Conservation (phyloP, 2,113 vertebrate species). For the Aphyosemion australe region DNA sequence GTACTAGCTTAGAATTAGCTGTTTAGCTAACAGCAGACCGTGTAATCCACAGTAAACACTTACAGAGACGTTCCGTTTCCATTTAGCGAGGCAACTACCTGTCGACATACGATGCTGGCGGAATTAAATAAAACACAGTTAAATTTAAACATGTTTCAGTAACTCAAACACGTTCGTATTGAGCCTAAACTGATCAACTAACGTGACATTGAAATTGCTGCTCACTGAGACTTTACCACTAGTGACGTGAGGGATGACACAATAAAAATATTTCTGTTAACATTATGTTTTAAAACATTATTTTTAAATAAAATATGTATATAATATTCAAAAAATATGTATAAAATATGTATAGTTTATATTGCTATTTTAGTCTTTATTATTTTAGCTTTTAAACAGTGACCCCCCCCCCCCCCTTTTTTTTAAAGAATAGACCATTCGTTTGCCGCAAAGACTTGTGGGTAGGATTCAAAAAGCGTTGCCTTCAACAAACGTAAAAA, state of each 20-base stretch:
- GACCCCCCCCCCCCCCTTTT: not conserved
- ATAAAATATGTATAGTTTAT: rapidly evolving
- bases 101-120: slow-evolving; percentile 45
- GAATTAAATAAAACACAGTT: slow-evolving; percentile 44
- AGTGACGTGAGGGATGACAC: not conserved
- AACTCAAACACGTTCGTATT: not conserved
- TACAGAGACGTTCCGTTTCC: slow-evolving; percentile 48
- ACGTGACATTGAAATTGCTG: slow-evolving; percentile 69
- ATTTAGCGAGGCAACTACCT: slow-evolving; percentile 28
- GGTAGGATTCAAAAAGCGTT: slow-evolving; percentile 38
- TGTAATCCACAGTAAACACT: slow-evolving; percentile 35
- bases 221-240: slow-evolving; percentile 5
- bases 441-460: slow-evolving; percentile 60
- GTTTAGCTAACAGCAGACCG: slow-evolving; percentile 25
- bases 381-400: not conserved
- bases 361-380: not conserved
- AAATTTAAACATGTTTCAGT: slow-evolving; percentile 57
- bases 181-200: not conserved
- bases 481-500: not conserved
- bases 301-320: rapidly evolving
- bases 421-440: slow-evolving; percentile 34
- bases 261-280: not conserved
- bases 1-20: slow-evolving; percentile 1
- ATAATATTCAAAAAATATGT: not conserved
- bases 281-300: rapidly evolving